Conservation (phyloP, 2,888 invertebrate species). For the Mesochorus sp. region DNA sequence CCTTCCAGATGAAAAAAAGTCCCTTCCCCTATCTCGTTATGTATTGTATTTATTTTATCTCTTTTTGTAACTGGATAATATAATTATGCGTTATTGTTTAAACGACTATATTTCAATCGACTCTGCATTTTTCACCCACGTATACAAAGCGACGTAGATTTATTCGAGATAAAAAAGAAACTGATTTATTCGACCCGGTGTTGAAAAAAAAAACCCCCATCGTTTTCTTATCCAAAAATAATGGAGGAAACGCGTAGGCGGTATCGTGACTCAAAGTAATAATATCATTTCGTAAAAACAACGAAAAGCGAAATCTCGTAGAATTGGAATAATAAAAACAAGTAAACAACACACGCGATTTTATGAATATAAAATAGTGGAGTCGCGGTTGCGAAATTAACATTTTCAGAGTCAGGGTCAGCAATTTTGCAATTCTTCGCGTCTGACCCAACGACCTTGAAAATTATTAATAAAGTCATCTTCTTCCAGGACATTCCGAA, state of each 20-base stretch:
- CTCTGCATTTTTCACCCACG: not conserved
- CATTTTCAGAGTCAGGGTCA: slow-evolving; percentile 28
- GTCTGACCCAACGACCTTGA: slow-evolving; percentile 37
- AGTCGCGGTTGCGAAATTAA: not conserved
- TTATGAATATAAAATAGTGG: not conserved
- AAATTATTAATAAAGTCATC: slow-evolving; percentile 52
- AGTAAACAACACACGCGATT: not conserved
- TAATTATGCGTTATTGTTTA: slow-evolving; percentile 61
- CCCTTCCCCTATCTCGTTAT: slow-evolving; percentile 8
- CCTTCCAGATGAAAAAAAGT: not conserved
- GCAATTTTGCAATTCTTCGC: not conserved
- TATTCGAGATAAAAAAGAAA: not conserved
- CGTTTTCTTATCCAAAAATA: not conserved
- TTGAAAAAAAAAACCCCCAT: not conserved
- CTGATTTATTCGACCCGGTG: not conserved
- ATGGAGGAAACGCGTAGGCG: slow-evolving; percentile 37
- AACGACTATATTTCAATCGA: not conserved
- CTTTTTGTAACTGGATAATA: slow-evolving; percentile 65
- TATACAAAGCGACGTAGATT: no score
- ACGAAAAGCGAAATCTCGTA: not conserved
- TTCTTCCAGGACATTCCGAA: slow-evolving; percentile 38
- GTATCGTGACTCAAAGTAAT: not conserved
- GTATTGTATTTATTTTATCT: slow-evolving; percentile 61
- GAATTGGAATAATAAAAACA: not conserved
- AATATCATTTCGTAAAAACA: slow-evolving; percentile 8